These are phyloP conservation scores for Perognathus longimembris DNA, from an alignment of 2,113 vertebrate genomes.

Conservation along the genomic window DNA sequence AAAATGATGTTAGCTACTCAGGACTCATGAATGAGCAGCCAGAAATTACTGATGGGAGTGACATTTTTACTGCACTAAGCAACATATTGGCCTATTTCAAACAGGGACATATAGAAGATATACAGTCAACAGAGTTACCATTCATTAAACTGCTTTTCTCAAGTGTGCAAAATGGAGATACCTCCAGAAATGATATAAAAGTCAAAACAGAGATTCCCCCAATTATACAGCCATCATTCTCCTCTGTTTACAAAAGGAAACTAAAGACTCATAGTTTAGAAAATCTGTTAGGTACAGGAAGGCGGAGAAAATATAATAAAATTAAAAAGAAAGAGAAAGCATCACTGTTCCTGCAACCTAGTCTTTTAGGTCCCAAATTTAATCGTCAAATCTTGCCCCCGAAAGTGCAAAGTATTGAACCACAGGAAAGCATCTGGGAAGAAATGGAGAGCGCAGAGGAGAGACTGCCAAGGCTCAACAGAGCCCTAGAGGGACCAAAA, in stretches of 20 bases:
- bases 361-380: neutral
- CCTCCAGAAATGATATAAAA: neutral
- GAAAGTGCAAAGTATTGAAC: neutral
- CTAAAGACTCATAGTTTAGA: no score
- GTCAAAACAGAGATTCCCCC: neutral
- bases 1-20: fast-evolving
- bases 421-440: neutral
- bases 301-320: no score
- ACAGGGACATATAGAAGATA: slow-evolving; percentile 2
- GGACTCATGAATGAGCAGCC: neutral
- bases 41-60: neutral
- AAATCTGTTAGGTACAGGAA: no score
- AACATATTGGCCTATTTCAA: slow-evolving; percentile 48
- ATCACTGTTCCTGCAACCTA: neutral
- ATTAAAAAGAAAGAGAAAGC: neutral
- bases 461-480: neutral
- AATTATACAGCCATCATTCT: no score
- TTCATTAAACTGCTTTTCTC: slow-evolving; percentile 48
- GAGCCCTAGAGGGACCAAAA: neutral
- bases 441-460: fast-evolving
- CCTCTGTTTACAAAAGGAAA: no score
- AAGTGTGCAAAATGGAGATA: neutral
- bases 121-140: slow-evolving; percentile 44
- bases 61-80: neutral
- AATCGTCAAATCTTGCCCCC: neutral